These are phyloP conservation scores for Lanistes nyassanus DNA, from an alignment of 1,140 invertebrate species.

Conservation along the genomic window DNA sequence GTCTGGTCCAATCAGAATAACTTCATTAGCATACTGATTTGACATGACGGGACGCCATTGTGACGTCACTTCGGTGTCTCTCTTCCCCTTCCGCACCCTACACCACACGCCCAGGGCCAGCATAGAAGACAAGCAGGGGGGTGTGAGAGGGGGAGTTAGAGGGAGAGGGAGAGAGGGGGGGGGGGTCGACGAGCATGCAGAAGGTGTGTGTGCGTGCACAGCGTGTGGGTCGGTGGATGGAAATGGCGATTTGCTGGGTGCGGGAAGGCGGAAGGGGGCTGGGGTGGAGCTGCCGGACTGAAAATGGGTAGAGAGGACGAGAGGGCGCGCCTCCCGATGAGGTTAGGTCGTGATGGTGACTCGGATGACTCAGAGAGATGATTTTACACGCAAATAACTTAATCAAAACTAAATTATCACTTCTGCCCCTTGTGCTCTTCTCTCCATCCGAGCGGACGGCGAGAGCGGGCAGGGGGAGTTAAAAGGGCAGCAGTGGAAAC, in stretches of 20 bases:
- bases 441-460: background rate
- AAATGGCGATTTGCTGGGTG: background rate
- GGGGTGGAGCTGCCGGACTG: background rate
- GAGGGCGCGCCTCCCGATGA: background rate
- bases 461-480: background rate
- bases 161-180: background rate
- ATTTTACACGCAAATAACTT: conserved; percentile 29
- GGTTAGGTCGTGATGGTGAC: conserved; percentile 10
- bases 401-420: conserved; percentile 31
- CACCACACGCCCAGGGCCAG: too few species aligned
- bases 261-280: background rate
- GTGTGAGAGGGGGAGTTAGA: background rate
- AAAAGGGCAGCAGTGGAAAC: background rate
- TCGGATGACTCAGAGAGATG: conserved; percentile 25
- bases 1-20: conserved; percentile 25
- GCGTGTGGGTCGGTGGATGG: background rate
- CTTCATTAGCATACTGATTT: conserved; percentile 29
- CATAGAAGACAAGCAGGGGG: too few species aligned
- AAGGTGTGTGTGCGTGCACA: background rate
- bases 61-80: conserved; percentile 18
- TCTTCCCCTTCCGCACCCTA: too few species aligned
- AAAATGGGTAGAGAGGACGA: background rate
- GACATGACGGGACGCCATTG: conserved; percentile 23
- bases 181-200: background rate
- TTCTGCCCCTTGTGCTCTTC: background rate